Percentiles rank a stretch among this genome's conserved stretches.
These are phyloP conservation scores for Crypturellus undulatus DNA, from an alignment of 2,113 vertebrate genomes.

Conservation along the genomic window DNA sequence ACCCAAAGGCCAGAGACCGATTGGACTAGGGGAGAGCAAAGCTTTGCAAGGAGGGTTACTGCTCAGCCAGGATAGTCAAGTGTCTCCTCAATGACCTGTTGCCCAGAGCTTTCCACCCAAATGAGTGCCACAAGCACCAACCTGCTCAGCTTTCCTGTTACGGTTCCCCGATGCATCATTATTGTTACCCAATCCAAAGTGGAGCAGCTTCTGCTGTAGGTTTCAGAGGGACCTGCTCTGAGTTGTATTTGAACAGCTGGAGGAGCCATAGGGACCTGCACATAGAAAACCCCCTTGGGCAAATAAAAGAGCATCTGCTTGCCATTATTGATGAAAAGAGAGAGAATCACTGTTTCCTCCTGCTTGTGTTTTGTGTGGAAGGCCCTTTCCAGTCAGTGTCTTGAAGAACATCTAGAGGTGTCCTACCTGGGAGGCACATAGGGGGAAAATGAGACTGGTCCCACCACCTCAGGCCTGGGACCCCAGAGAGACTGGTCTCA, in stretches of 20 bases:
- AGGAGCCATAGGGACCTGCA: background rate
- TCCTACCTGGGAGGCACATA: background rate
- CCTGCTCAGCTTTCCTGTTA: background rate
- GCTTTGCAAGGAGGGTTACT: background rate
- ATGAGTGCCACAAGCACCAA: background rate
- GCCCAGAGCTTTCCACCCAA: background rate
- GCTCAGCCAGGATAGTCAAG: background rate
- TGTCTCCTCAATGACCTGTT: background rate
- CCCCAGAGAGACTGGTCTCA: background rate
- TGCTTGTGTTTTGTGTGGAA: background rate
- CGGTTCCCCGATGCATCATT: background rate
- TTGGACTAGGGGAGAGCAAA: background rate
- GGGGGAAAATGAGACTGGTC: rapidly evolving
- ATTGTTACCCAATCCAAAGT: background rate
- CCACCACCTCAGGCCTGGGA: background rate
- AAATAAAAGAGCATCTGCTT: background rate
- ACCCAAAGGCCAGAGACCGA: background rate
- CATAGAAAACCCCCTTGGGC: background rate
- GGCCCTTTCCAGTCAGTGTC: background rate
- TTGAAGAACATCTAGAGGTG: background rate
- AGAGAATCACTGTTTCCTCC: background rate
- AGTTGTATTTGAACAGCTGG: background rate
- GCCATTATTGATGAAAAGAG: background rate
- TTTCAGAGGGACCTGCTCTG: background rate
- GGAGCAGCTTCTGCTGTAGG: background rate